Evolutionary conservation across 2,797 vertebrate genomes (phyloP).

Genomic region (Taenioides sp.): DNA sequence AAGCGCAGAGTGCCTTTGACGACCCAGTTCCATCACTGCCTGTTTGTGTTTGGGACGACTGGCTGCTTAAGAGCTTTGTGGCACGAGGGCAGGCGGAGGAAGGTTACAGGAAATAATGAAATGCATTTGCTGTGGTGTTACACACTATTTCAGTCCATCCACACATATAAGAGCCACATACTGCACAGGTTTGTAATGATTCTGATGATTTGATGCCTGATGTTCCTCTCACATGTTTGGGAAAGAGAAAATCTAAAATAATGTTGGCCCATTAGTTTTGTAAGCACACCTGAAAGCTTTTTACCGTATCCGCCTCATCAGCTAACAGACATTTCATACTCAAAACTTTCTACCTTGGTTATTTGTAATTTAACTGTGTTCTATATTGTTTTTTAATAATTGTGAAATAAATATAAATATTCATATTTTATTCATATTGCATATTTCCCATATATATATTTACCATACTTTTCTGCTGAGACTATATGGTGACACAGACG

Average conservation of each 20-base stretch:
- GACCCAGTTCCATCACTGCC: slow-evolving; percentile 85
- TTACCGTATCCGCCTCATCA: background rate
- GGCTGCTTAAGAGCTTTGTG: slow-evolving; percentile 74
- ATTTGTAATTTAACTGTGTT: background rate
- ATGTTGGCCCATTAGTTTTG: slow-evolving; percentile 3
- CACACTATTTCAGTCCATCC: slow-evolving; percentile 16
- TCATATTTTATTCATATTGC: too few species aligned
- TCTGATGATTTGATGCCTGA: slow-evolving; percentile 16
- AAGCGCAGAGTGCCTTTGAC: slow-evolving; percentile 42
- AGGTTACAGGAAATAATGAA: slow-evolving; percentile 37
- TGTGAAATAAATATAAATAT: too few species aligned
- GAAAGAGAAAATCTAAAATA: background rate
- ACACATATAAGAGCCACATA: background rate
- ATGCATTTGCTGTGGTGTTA: slow-evolving; percentile 35
- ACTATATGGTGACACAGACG: too few species aligned
- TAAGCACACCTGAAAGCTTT: background rate
- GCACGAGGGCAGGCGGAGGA: slow-evolving; percentile 50
- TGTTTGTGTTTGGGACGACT: slow-evolving; percentile 77
- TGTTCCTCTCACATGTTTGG: slow-evolving; percentile 11
- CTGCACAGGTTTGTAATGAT: slow-evolving; percentile 2
- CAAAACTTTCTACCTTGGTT: background rate
- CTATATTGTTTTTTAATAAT: too few species aligned
- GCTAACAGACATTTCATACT: background rate
- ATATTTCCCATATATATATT: too few species aligned
- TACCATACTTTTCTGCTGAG: too few species aligned